phyloP scores from a whole-genome alignment of 1,140 invertebrate genomes.

The Cotesia typhae region DNA sequence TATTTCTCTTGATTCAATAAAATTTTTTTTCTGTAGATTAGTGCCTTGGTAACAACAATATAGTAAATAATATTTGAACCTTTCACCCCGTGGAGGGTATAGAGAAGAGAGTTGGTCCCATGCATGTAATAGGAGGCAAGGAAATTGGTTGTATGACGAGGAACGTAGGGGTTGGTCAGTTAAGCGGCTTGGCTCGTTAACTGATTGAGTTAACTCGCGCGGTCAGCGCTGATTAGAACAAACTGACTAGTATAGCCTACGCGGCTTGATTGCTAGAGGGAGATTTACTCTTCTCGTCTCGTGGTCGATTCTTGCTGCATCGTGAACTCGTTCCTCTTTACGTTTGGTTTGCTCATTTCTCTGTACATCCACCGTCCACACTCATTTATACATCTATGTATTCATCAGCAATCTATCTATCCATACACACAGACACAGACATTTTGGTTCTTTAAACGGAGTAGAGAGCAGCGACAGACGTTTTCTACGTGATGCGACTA shows the following conservation, averaged over 20 bases:
- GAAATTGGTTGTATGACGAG: slow-evolving; percentile 22
- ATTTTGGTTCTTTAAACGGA: slow-evolving; percentile 48
- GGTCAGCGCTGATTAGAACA: slow-evolving; percentile 66
- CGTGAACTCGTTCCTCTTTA: slow-evolving; percentile 1
- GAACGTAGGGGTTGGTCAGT: slow-evolving; percentile 50
- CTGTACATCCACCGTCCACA: slow-evolving; percentile 28
- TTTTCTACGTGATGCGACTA: slow-evolving; percentile 50
- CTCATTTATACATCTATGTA: neutral
- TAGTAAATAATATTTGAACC: too few species aligned
- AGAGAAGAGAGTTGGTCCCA: neutral
- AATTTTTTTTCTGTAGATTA: too few species aligned
- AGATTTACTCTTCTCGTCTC: slow-evolving; percentile 28
- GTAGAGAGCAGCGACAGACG: slow-evolving; percentile 30
- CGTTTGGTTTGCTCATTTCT: slow-evolving; percentile 35
- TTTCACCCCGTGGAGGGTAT: neutral
- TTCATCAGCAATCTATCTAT: neutral
- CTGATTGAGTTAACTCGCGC: slow-evolving; percentile 61
- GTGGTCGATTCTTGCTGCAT: slow-evolving; percentile 16
- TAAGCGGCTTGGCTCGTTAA: slow-evolving; percentile 58
- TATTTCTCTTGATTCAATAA: too few species aligned
- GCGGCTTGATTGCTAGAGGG: slow-evolving; percentile 61
- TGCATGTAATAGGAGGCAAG: neutral
- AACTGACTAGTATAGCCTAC: slow-evolving; percentile 58
- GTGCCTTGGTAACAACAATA: too few species aligned
- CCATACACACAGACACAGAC: neutral